These are phyloP conservation scores for Drosophila subpulchrella DNA, from an alignment of 1,140 invertebrate genomes.

Conservation along the genomic window DNA sequence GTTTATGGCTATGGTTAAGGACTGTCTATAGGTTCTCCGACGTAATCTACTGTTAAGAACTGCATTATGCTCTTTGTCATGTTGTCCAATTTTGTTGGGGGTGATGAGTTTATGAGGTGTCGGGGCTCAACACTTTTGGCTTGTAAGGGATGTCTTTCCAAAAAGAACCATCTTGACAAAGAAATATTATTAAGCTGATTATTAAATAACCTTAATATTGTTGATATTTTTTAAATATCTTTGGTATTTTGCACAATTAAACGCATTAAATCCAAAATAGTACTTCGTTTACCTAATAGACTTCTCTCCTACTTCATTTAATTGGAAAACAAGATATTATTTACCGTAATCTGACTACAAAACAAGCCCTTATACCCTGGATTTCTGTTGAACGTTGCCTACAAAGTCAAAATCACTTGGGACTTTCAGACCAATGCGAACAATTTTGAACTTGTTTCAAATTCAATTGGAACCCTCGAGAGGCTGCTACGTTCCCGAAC, in stretches of 20 bases:
- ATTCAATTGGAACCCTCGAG: slow-evolving; percentile 49
- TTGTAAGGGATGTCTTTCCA: background rate
- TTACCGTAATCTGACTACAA: background rate
- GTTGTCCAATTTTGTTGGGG: background rate
- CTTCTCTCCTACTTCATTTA: too few relatives aligned
- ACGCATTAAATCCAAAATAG: too few relatives aligned
- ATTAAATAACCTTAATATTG: too few relatives aligned
- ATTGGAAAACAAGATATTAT: background rate
- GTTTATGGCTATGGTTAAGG: slow-evolving; percentile 60
- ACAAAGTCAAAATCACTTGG: slow-evolving; percentile 7
- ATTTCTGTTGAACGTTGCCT: slow-evolving; percentile 6
- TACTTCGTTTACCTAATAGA: too few relatives aligned
- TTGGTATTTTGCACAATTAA: too few relatives aligned
- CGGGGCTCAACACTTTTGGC: background rate
- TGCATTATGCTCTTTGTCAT: slow-evolving; percentile 34
- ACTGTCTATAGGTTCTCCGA: slow-evolving; percentile 39
- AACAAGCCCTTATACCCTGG: background rate
- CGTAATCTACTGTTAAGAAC: slow-evolving; percentile 59
- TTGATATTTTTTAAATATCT: too few relatives aligned
- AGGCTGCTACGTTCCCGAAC: slow-evolving; percentile 6
- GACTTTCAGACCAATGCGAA: slow-evolving; percentile 1
- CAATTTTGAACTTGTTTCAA: slow-evolving; percentile 43
- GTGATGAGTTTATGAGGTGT: slow-evolving; percentile 5
- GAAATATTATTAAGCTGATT: too few relatives aligned
- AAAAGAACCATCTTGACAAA: too few relatives aligned